These are phyloP conservation scores for Prochilodus magdalenae DNA, from an alignment of 2,113 vertebrate genomes.

Conservation along the genomic window DNA sequence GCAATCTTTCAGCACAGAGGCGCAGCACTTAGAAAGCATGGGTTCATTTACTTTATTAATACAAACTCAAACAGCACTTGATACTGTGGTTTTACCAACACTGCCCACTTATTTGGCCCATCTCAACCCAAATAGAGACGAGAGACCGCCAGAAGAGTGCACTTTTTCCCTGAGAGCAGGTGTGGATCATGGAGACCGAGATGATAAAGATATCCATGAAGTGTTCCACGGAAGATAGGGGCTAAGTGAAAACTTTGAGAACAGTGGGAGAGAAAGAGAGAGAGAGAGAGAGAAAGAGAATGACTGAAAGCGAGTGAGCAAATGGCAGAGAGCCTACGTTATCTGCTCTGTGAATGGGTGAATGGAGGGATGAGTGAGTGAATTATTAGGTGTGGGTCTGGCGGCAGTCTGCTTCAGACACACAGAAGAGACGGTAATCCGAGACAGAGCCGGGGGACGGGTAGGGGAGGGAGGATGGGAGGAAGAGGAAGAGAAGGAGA, in stretches of 20 bases:
- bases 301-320: background rate
- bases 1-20: too few relatives aligned
- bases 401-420: constrained; percentile 13
- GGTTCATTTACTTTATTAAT: too few relatives aligned
- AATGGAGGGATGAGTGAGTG: constrained; percentile 19
- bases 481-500: constrained; percentile 60
- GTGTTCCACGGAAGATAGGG: background rate
- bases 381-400: constrained; percentile 43
- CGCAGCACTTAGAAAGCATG: too few relatives aligned
- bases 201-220: background rate
- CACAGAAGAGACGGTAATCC: constrained; percentile 69
- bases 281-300: background rate
- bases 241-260: constrained; percentile 37
- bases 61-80: too few relatives aligned
- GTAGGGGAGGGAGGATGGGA: constrained; percentile 61
- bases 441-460: constrained; percentile 66
- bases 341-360: constrained; percentile 17
- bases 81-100: background rate
- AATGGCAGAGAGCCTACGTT: background rate
- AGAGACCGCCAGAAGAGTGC: background rate
- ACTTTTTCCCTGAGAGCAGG: background rate
- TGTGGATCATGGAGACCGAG: background rate
- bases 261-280: constrained; percentile 2
- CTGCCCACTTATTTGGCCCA: background rate
- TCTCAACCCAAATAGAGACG: background rate